phyloP scores from a whole-genome alignment of 2,113 vertebrate species.

The Synodontis membranacea region DNA sequence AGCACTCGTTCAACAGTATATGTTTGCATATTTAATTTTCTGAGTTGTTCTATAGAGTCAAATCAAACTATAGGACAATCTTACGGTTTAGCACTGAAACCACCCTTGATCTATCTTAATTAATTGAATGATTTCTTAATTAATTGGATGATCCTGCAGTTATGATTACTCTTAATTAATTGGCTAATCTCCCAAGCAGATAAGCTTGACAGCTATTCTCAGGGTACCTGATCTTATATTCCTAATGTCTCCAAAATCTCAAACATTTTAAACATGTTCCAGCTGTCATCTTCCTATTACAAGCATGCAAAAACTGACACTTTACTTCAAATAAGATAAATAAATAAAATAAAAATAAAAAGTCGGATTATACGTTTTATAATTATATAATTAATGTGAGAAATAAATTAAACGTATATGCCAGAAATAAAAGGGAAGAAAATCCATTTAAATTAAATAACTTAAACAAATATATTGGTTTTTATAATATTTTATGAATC shows the following conservation, averaged over 20 bases:
- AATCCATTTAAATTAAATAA: conserved; percentile 23
- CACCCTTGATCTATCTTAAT: not conserved
- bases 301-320: not conserved
- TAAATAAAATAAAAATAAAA: not conserved
- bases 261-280: not conserved
- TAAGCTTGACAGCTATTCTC: conserved; percentile 13
- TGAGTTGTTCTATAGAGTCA: not conserved
- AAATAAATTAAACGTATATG: not conserved
- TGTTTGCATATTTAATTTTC: not conserved
- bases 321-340: not conserved
- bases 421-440: too few species aligned
- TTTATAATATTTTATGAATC: not conserved
- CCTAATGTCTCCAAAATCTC: not conserved
- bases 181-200: conserved; percentile 10
- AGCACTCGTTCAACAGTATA: not conserved
- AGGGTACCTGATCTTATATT: not conserved
- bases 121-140: conserved; percentile 15
- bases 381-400: not conserved
- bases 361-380: not conserved
- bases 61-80: not conserved
- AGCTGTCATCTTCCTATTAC: not conserved
- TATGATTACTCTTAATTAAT: conserved; percentile 15
- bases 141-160: conserved; percentile 11
- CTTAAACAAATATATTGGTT: not conserved
- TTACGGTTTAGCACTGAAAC: not conserved